Evolutionary conservation across 2,797 vertebrate genomes (phyloP), one percentile per base, ranked within the genome.

Genomic region (Diplodus puntazzo): DNA sequence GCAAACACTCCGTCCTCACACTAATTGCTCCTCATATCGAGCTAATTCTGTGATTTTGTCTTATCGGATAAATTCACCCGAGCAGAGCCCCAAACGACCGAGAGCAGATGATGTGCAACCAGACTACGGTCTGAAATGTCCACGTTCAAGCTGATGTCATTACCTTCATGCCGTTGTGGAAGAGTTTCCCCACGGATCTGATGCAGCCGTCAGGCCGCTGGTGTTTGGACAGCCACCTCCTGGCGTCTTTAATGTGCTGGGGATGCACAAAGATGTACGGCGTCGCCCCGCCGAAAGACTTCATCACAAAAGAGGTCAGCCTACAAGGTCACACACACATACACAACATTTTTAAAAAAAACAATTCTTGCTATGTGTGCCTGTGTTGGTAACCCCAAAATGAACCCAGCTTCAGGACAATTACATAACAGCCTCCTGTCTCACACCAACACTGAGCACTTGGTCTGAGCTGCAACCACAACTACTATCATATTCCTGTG

Each of bases 251-350:
- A 27, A 97, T 94, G 73, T 94, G 94, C 45, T 68, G 75, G 5
- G 91, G 78, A 50, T 96, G 91, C 57, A 97, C 92, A 55, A 95
- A 96, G 89, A 97, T 96, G 89, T 94, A 96, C 0, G 90, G 58
- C 21, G 2, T 92, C 1, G 96, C 96, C 48, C 94, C 94, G 21
- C 87, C 92, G 12, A 97, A 98, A 16, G 96, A 96, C 88, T 97
- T 98, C 91, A 97, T 95, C 81, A 98, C 97, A 73, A 98, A 97
- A 0, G 96, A 88, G 12, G 97, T 97, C 80, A 98, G 81, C 97
- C 97, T 98, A 58, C 46, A 14, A 3, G 65, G 18, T 34, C 21
- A 62, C 14, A 61, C 12, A 63, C 27, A 64, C 5, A 60, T 7
- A 65, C 3, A 17, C 50, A n/a, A 17, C 13, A 0, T 12, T 45